A percentile compares a stretch with the other conserved stretches of the same genome.
Evolutionary conservation across 2,888 invertebrate species (phyloP).

Genomic region (Salticus scenicus): DNA sequence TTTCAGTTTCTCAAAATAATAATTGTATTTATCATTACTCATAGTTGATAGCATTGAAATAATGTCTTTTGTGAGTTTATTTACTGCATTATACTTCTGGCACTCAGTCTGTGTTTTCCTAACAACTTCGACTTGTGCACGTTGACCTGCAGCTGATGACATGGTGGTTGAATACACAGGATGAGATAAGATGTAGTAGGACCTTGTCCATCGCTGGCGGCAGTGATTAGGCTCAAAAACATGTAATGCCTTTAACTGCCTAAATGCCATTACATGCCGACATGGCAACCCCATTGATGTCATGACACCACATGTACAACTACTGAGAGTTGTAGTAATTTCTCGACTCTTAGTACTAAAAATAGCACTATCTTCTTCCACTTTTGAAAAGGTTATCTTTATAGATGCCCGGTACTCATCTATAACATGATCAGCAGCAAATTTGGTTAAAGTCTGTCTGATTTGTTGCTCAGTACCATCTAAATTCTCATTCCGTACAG

Average conservation of each 20-base stretch:
- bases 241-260: background rate
- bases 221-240: background rate
- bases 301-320: background rate
- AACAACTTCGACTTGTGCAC: background rate
- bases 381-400: background rate
- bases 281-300: background rate
- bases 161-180: background rate
- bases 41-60: background rate
- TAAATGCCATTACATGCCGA: background rate
- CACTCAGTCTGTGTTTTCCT: background rate
- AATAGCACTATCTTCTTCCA: background rate
- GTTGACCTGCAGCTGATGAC: too few relatives aligned
- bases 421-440: background rate
- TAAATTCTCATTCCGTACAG: background rate
- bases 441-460: background rate
- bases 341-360: background rate
- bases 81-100: background rate
- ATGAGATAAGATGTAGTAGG: background rate
- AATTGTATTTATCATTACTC: background rate
- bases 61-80: background rate
- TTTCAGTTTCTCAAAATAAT: background rate
- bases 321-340: background rate
- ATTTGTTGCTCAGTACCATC: background rate
- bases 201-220: background rate
- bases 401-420: background rate